phyloP scores from a whole-genome alignment of 2,797 vertebrate genomes.

The Anomalospiza imberbis region DNA sequence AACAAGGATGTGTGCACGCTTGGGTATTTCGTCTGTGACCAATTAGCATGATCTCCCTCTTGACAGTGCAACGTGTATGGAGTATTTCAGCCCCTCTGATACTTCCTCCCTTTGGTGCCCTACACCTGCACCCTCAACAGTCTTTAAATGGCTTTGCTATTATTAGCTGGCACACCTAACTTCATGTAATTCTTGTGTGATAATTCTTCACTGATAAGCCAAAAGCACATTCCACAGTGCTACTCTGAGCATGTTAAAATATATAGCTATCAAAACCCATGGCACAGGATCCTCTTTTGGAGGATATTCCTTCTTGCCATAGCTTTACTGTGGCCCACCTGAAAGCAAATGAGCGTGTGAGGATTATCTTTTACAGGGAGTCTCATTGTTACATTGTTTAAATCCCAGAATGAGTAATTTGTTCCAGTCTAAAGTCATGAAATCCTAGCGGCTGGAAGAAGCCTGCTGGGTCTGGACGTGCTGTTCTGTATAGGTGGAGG shows the following conservation, averaged over 20 bases:
- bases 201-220: background rate
- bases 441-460: background rate
- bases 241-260: background rate
- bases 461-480: background rate
- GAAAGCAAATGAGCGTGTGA: background rate
- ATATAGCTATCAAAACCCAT: background rate
- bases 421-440: background rate
- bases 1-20: background rate
- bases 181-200: background rate
- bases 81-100: background rate
- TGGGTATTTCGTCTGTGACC: background rate
- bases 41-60: background rate
- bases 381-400: background rate
- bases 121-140: background rate
- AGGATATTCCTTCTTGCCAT: background rate
- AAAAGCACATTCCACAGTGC: accelerated
- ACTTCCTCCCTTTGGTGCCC: background rate
- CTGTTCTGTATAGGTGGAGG: background rate
- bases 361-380: background rate
- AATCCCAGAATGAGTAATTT: background rate
- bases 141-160: background rate
- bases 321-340: background rate
- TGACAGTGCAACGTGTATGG: background rate
- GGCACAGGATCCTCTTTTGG: background rate
- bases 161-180: background rate